Percentiles rank a stretch among this genome's conserved stretches.
Conservation (phyloP, 2,113 vertebrate species). For the Alouatta palliata region DNA sequence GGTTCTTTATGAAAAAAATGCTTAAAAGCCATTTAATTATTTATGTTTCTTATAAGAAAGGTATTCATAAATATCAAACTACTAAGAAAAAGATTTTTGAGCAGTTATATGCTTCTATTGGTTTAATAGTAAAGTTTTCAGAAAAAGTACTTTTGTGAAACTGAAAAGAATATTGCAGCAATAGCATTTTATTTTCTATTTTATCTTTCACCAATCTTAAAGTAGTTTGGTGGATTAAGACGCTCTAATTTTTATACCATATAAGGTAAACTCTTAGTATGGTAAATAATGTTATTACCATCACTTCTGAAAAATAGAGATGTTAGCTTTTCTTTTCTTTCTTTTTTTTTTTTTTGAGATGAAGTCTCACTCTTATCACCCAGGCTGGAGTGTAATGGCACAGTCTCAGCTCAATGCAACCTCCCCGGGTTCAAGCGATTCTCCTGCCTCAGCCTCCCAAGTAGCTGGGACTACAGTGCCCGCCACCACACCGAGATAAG, state of each 20-base stretch:
- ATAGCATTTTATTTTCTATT: background rate
- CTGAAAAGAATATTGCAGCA: background rate
- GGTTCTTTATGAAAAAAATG: background rate
- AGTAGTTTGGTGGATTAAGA: background rate
- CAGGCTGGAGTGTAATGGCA: too few relatives aligned
- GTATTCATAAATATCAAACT: background rate
- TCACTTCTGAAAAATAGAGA: background rate
- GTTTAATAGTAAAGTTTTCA: background rate
- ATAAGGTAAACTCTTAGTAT: background rate
- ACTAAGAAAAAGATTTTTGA: background rate
- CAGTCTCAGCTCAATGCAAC: too few relatives aligned
- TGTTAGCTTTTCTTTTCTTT: conserved; percentile 26
- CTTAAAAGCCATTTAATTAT: conserved; percentile 14
- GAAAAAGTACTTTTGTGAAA: background rate
- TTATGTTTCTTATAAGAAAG: conserved; percentile 5
- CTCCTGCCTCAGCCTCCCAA: too few relatives aligned
- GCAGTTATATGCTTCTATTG: background rate
- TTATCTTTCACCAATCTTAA: background rate
- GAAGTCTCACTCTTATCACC: too few relatives aligned
- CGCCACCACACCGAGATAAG: background rate
- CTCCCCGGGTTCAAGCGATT: too few relatives aligned
- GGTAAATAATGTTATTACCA: background rate
- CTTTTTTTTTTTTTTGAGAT: background rate
- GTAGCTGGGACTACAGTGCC: too few relatives aligned
- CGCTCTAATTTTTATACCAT: background rate